A percentile compares a stretch with the other conserved stretches of the same genome.
phyloP scores from a whole-genome alignment of 1,140 invertebrate genomes.

The Ceratoteleas bidentatus region DNA sequence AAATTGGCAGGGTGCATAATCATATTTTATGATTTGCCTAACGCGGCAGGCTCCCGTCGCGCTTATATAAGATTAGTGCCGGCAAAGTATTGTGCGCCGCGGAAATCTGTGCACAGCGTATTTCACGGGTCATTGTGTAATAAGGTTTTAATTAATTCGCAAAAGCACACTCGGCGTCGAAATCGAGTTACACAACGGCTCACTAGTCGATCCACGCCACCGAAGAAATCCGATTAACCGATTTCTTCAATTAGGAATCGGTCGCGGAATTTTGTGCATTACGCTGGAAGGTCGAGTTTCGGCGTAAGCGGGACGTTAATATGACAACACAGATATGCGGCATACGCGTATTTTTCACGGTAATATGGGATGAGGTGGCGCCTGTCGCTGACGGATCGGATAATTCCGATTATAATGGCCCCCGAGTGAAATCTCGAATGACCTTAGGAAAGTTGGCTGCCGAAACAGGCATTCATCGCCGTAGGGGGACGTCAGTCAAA shows the following conservation, averaged over 20 bases:
- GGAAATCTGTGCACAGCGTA: conserved; percentile 14
- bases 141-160: conserved; percentile 29
- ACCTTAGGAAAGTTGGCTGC: neutral
- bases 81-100: conserved; percentile 25
- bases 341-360: too few relatives aligned
- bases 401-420: too few relatives aligned
- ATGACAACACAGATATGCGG: too few relatives aligned
- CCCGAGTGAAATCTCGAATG: too few relatives aligned
- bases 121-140: conserved; percentile 14
- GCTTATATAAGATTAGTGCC: conserved; percentile 13
- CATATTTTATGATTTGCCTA: conserved; percentile 18
- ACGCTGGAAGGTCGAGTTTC: too few relatives aligned
- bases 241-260: too few relatives aligned
- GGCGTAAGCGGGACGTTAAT: too few relatives aligned
- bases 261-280: too few relatives aligned
- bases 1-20: neutral
- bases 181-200: neutral
- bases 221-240: too few relatives aligned
- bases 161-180: neutral
- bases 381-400: too few relatives aligned
- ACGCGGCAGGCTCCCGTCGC: neutral
- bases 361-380: too few relatives aligned
- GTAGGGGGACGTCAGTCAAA: conserved; percentile 17
- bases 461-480: neutral
- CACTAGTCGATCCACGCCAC: neutral